phyloP scores from a whole-genome alignment of 1,140 invertebrate genomes.

The Drosophila orosa region DNA sequence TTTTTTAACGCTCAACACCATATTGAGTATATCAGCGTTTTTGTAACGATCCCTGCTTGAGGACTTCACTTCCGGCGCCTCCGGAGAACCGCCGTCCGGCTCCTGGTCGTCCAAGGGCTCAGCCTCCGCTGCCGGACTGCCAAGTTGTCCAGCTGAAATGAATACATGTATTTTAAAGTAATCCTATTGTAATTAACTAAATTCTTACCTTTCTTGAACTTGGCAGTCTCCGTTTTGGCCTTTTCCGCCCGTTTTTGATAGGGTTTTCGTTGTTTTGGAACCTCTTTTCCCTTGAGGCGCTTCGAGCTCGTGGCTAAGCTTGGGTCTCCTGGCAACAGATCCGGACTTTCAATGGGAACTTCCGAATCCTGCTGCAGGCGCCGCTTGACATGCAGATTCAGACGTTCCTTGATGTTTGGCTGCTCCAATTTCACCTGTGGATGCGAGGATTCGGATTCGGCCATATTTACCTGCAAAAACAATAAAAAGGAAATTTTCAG shows the following conservation, averaged over 20 bases:
- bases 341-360: constrained; percentile 23
- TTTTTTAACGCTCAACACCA: constrained; percentile 75
- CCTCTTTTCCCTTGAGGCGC: constrained; percentile 50
- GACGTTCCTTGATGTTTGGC: constrained; percentile 71
- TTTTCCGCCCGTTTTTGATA: constrained; percentile 77
- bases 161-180: not conserved
- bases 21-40: constrained; percentile 73
- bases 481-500: constrained; percentile 15
- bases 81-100: constrained; percentile 52
- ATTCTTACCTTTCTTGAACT: constrained; percentile 47
- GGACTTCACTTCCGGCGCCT: constrained; percentile 49
- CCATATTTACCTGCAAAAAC: constrained; percentile 19
- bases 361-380: constrained; percentile 67
- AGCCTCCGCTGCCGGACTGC: constrained; percentile 37
- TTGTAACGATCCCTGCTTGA: constrained; percentile 65
- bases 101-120: constrained; percentile 53
- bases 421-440: constrained; percentile 69
- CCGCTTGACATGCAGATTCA: constrained; percentile 79
- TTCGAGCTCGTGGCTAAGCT: constrained; percentile 17
- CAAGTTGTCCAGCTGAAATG: constrained; percentile 24
- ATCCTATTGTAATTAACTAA: not conserved
- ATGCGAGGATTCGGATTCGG: constrained; percentile 32
- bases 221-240: constrained; percentile 50
- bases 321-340: constrained; percentile 1
- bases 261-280: constrained; percentile 62